phyloP scores from a whole-genome alignment of 2,113 vertebrate genomes.

The Columba livia region DNA sequence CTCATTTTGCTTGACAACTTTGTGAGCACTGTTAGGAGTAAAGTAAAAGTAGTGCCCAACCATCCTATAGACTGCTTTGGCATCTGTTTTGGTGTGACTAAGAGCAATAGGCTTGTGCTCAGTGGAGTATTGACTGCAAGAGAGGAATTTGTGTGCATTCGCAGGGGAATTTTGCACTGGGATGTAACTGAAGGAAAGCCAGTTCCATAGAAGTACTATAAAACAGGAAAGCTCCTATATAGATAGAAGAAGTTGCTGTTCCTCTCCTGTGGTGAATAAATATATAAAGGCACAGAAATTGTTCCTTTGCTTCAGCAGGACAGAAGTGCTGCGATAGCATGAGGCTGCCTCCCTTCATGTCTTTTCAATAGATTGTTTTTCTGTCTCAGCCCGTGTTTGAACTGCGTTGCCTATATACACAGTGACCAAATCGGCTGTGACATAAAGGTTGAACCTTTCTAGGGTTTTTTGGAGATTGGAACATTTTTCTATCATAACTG shows the following conservation, averaged over 20 bases:
- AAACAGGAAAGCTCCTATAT: neutral
- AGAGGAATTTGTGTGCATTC: neutral
- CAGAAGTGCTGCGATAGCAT: neutral
- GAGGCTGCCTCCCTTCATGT: neutral
- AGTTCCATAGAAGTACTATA: neutral
- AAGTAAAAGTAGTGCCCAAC: neutral
- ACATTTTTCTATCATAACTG: constrained; percentile 56
- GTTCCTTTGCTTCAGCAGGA: constrained; percentile 10
- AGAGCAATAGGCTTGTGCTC: neutral
- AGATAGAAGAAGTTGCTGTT: neutral
- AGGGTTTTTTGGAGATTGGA: constrained; percentile 26
- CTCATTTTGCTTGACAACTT: neutral
- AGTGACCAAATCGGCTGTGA: constrained; percentile 58
- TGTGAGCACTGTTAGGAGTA: neutral
- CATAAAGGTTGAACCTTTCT: constrained; percentile 52
- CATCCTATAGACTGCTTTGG: neutral
- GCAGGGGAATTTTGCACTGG: neutral
- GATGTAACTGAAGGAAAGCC: neutral
- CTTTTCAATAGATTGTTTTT: constrained; percentile 45
- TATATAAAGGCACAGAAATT: neutral
- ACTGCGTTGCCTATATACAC: constrained; percentile 23
- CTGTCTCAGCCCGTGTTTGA: constrained; percentile 43
- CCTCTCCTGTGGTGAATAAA: neutral
- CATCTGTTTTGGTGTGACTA: neutral
- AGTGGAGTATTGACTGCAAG: neutral